Conservation (phyloP, 2,888 invertebrate species). For the Drosophila cognata region DNA sequence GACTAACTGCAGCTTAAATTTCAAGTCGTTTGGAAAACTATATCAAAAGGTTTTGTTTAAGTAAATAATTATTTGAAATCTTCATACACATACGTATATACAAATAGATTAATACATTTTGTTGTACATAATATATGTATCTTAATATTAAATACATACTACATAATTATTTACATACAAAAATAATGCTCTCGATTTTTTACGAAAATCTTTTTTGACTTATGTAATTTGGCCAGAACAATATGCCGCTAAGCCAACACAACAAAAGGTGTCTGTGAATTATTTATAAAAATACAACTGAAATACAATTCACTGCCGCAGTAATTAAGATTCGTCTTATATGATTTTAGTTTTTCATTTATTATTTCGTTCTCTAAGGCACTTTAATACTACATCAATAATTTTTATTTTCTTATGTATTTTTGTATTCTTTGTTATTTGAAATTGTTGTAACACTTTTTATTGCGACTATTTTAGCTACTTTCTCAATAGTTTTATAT, state of each 20-base stretch:
- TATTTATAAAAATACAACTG: slow-evolving; percentile 42
- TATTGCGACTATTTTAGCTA: slow-evolving; percentile 39
- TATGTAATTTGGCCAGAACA: slow-evolving; percentile 52
- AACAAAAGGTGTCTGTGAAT: slow-evolving; percentile 56
- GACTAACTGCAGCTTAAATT: slow-evolving; percentile 51
- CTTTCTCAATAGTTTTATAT: slow-evolving; percentile 48
- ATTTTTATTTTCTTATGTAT: slow-evolving; percentile 17
- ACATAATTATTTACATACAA: slow-evolving; percentile 58
- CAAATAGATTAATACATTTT: slow-evolving; percentile 41
- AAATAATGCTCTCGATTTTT: slow-evolving; percentile 53
- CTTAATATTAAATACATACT: slow-evolving; percentile 12
- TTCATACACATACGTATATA: slow-evolving; percentile 29
- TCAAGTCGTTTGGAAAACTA: slow-evolving; percentile 40
- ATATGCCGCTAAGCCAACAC: slow-evolving; percentile 55
- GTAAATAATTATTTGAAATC: slow-evolving; percentile 41
- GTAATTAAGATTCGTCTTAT: slow-evolving; percentile 26
- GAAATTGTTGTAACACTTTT: slow-evolving; percentile 27
- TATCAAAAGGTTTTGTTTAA: slow-evolving; percentile 43
- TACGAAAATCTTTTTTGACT: slow-evolving; percentile 44
- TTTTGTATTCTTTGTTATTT: slow-evolving; percentile 6
- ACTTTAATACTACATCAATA: slow-evolving; percentile 75
- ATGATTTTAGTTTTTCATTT: slow-evolving; percentile 35
- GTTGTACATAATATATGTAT: slow-evolving; percentile 31
- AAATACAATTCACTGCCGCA: slow-evolving; percentile 54
- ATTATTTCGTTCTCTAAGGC: slow-evolving; percentile 71